Conservation (phyloP, 2,113 vertebrate genomes). For the Rhegmatorhina hoffmannsi region DNA sequence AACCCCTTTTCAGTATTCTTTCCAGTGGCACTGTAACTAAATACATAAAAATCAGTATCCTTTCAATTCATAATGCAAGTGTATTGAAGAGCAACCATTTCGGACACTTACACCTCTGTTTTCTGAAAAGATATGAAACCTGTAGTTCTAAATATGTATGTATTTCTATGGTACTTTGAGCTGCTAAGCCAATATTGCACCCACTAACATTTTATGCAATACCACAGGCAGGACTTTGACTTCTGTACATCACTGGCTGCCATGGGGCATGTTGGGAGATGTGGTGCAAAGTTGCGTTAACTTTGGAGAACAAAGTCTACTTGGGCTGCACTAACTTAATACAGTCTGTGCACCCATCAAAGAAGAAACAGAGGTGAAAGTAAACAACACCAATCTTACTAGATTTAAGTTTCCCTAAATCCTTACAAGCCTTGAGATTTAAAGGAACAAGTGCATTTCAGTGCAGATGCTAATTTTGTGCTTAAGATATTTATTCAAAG, state of each 20-base stretch:
- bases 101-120: not conserved
- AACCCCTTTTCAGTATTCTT: not conserved
- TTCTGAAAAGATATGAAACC: not conserved
- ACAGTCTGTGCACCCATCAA: not conserved
- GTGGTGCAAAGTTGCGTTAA: not conserved
- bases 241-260: constrained; percentile 31
- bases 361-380: not conserved
- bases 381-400: not conserved
- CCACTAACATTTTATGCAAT: constrained; percentile 20
- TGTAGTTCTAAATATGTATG: not conserved
- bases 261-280: not conserved
- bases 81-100: not conserved
- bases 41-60: not conserved
- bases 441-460: not conserved
- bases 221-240: constrained; percentile 41
- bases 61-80: not conserved
- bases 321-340: not conserved
- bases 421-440: constrained; percentile 12
- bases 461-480: constrained; percentile 11
- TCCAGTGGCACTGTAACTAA: constrained; percentile 39
- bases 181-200: constrained; percentile 23
- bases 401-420: not conserved
- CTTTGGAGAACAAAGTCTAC: not conserved
- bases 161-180: not conserved
- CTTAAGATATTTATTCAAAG: constrained; percentile 8